phyloP scores from a whole-genome alignment of 2,888 invertebrate genomes.

The Euplagia quadripunctaria region DNA sequence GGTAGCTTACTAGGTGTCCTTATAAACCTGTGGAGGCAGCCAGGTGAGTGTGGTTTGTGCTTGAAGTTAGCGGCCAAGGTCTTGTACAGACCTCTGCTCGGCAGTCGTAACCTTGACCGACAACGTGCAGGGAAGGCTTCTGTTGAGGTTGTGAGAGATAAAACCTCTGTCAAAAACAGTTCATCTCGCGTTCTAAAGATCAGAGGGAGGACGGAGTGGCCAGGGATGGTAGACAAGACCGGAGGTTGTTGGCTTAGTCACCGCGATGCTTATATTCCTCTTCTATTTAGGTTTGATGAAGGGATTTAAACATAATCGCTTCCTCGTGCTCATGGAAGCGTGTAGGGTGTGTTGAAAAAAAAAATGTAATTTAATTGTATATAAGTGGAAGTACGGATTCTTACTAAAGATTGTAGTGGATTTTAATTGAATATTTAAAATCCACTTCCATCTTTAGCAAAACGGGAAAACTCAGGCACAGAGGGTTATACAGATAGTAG shows the following conservation, averaged over 20 bases:
- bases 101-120: not conserved
- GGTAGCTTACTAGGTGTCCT: too few relatives aligned
- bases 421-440: not conserved
- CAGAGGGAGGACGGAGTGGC: not conserved
- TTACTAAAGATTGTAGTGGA: too few relatives aligned
- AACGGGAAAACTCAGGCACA: too few relatives aligned
- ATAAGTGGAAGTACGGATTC: too few relatives aligned
- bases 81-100: not conserved
- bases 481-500: too few relatives aligned
- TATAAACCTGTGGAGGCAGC: too few relatives aligned
- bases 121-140: not conserved
- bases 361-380: too few relatives aligned
- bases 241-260: not conserved
- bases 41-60: not conserved
- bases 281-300: too few relatives aligned
- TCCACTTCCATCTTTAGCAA: not conserved
- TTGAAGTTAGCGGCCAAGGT: not conserved
- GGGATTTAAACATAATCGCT: too few relatives aligned
- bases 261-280: too few relatives aligned
- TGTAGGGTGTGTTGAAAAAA: too few relatives aligned
- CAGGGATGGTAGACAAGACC: not conserved
- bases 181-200: too few relatives aligned
- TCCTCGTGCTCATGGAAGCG: not conserved
- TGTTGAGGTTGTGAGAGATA: not conserved
- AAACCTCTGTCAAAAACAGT: not conserved